Base-by-base conservation (phyloP, 2,113 vertebrate species). In the Saimiri boliviensis region DNA sequence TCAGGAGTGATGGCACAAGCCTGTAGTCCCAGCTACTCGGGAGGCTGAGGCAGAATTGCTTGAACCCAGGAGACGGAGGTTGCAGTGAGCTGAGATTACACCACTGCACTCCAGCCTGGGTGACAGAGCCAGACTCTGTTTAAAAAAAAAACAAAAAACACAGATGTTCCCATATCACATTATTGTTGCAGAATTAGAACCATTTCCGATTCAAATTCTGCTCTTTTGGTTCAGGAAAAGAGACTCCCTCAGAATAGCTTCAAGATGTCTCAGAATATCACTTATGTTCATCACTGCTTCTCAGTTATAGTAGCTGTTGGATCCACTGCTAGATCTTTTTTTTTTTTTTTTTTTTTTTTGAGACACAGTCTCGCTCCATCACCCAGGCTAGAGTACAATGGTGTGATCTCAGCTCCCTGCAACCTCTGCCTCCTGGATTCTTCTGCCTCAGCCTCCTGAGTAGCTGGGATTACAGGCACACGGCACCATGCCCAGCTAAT, bases 1-100 rank as follows among this genome's bases (percentile, higher is more conserved):
- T 13, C 0, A 2, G 60, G 60, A 0, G 5, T 63, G 60, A 30
- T 63, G 27, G 60, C 60, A 6, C 5, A 4, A 0, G 12, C 60
- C 60, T 63, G 2, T 63, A 63, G 27, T 63, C 27, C 60, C 25
- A 30, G 60, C 60, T 63, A 63, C 60, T 63, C 1, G 12, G 60
- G 27, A 63, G 27, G 27, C 60, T 63, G 60, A 63, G 60, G 60
- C 60, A 63, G 60, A 63, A 63, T 63, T 30, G 5, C 27, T 30
- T 63, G 12, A 63, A 63, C 27, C 12, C 27, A 6, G 27, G 60
- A 63, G 60, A 30, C 11, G 0, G 60, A 63, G 27, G 11, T 63
- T 63, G 60, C 27, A 63, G 60, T 63, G 60, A 63, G 27, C 60
- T 0, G 60, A 63, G 60, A 63, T 63, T 0, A 13, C 11, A 0